Conservation (phyloP, 2,888 invertebrate species). For the Antheraea yamamai region DNA sequence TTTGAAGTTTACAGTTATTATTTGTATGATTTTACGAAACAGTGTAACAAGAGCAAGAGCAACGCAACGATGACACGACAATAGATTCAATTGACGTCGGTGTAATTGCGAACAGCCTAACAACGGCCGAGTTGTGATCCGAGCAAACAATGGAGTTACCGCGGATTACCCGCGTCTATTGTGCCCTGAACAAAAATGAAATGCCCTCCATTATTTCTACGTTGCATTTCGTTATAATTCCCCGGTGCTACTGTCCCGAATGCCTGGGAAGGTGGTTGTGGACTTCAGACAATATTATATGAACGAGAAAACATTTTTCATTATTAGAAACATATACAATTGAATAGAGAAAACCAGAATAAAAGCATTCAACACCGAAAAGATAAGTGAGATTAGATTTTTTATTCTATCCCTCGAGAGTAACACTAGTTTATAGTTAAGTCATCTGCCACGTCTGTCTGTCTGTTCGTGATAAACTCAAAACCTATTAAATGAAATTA, state of each 20-base stretch:
- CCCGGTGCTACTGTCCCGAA: conserved; percentile 11
- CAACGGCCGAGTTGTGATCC: conserved; percentile 11
- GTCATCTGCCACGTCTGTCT: no score
- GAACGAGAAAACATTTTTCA: neutral
- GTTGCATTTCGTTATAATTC: conserved; percentile 19
- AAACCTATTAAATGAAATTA: no score
- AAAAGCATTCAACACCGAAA: neutral
- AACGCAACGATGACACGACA: neutral
- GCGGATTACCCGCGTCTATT: conserved; percentile 48
- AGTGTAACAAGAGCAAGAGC: neutral
- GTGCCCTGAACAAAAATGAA: conserved; percentile 43
- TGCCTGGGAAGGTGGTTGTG: neutral
- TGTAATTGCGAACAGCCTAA: conserved; percentile 10
- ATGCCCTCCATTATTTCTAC: conserved; percentile 29
- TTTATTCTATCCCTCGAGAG: no score
- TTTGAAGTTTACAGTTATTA: neutral
- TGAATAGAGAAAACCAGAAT: neutral
- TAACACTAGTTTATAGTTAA: no score
- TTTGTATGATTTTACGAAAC: neutral
- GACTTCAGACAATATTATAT: neutral
- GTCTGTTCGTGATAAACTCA: no score
- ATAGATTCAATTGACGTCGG: neutral
- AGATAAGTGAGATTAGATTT: no score
- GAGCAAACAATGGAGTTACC: conserved; percentile 45
- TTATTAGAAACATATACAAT: neutral